Base-by-base conservation (phyloP, 2,113 vertebrate genomes). In the Barbus barbus region DNA sequence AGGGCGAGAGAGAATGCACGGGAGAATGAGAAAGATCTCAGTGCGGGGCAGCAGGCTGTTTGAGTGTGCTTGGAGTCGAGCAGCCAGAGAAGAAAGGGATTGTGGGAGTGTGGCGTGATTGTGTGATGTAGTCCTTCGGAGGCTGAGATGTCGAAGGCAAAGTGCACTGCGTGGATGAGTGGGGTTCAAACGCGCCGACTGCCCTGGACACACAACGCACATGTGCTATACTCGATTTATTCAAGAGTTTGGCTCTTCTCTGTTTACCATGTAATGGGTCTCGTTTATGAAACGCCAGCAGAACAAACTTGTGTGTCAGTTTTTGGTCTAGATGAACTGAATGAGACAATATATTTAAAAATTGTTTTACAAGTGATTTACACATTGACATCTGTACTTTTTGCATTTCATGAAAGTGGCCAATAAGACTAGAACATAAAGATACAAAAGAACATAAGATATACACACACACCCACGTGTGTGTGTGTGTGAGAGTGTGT, bases 51-150 rank as follows among this genome's bases (percentile, higher is more conserved):
- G 76, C 69, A 83, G 83, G 36, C 53, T 46, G 85, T 71, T 61
- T 56, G 71, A 86, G 33, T 61, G 81, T 78, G 67, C 78, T 82
- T 82, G 53, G 46, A 86, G 63, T 86, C 87, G 74, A 71, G 83
- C 82, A 82, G 74, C 73, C 44, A 9, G 33, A 58, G 84, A 86
- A 84, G 85, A 86, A 86, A 86, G 84, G 79, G 78, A 78, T 58
- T 84, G 67, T 84, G 63, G 79, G 79, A 86, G 85, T 88, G 82
- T 84, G 82, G 82, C 71, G 78, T 38, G 87, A 84, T 84, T 63
- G 78, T 56, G 41, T 67, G 83, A 87, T 87, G 79, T 44, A 78
- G n/a, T n/a, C n/a, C n/a, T n/a, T n/a, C n/a, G n/a, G n/a, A n/a
- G n/a, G n/a, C n/a, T n/a, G n/a, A n/a, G 58, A 46, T 46, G 60